phyloP scores from a whole-genome alignment of 2,797 vertebrate species.

The Acropternis orthonyx region DNA sequence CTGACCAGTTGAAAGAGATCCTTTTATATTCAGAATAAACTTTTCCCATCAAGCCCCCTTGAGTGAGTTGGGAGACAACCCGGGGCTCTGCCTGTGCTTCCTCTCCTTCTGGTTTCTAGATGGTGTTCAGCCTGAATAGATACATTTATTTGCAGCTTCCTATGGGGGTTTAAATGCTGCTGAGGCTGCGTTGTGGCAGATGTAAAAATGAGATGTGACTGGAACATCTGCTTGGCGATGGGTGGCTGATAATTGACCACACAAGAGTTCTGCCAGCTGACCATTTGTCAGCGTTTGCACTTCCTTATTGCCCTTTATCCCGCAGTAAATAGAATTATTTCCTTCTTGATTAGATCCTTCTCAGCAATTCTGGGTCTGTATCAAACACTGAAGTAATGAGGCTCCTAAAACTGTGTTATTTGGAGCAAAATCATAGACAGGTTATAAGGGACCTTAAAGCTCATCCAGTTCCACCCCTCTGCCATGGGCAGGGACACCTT shows the following conservation, averaged over 20 bases:
- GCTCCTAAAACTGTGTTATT: background rate
- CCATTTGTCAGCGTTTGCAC: background rate
- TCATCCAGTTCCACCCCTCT: background rate
- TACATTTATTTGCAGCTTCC: background rate
- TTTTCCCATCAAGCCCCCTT: background rate
- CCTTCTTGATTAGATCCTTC: background rate
- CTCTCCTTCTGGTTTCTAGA: background rate
- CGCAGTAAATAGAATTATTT: background rate
- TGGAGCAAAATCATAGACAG: background rate
- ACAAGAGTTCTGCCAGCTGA: conserved; percentile 40
- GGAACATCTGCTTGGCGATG: conserved; percentile 41
- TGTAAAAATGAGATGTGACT: background rate
- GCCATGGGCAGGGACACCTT: background rate
- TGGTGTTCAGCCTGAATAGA: background rate
- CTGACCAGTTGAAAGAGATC: background rate
- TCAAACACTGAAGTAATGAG: background rate
- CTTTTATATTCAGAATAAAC: background rate
- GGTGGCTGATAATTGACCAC: conserved; percentile 30
- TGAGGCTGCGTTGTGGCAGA: background rate
- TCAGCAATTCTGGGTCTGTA: background rate
- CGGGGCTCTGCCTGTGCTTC: background rate
- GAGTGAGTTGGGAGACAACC: background rate
- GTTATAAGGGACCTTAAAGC: background rate
- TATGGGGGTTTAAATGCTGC: background rate
- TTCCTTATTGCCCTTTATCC: conserved; percentile 18